A percentile compares a stretch with the other conserved stretches of the same genome.
These are phyloP conservation scores for Spizella passerina DNA, from an alignment of 2,797 vertebrate species.

Conservation along the genomic window DNA sequence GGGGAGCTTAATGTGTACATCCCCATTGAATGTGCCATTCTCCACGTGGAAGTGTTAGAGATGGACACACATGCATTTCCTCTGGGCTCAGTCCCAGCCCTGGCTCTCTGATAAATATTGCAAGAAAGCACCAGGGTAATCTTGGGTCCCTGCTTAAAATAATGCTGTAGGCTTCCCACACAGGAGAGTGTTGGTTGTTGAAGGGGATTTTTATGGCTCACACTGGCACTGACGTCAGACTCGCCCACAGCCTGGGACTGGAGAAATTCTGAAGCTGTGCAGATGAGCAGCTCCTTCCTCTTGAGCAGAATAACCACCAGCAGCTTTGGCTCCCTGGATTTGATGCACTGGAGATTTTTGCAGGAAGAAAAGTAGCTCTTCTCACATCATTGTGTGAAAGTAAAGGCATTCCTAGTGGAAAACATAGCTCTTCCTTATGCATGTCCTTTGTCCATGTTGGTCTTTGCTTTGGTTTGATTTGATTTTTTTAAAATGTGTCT, in stretches of 20 bases:
- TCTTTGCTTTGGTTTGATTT: background rate
- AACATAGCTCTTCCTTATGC: background rate
- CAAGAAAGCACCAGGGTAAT: background rate
- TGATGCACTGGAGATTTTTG: background rate
- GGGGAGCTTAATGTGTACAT: rapidly evolving
- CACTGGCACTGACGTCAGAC: background rate
- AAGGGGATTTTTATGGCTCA: background rate
- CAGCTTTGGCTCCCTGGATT: background rate
- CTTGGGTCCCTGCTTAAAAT: constrained; percentile 4
- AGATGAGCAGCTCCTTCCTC: background rate
- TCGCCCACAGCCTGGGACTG: background rate
- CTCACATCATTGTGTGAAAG: background rate
- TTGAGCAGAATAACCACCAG: background rate
- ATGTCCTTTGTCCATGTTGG: background rate
- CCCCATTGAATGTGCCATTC: rapidly evolving
- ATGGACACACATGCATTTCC: background rate
- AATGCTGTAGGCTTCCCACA: background rate
- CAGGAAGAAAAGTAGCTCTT: background rate
- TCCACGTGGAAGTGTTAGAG: rapidly evolving
- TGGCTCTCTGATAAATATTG: background rate
- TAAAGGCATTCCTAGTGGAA: background rate
- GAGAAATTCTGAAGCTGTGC: background rate
- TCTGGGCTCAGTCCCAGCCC: background rate
- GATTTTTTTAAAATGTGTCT: background rate
- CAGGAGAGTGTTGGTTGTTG: background rate